Evolutionary conservation across 2,888 invertebrate species (phyloP).

Genomic region (Dasysyrphus tricinctus): DNA sequence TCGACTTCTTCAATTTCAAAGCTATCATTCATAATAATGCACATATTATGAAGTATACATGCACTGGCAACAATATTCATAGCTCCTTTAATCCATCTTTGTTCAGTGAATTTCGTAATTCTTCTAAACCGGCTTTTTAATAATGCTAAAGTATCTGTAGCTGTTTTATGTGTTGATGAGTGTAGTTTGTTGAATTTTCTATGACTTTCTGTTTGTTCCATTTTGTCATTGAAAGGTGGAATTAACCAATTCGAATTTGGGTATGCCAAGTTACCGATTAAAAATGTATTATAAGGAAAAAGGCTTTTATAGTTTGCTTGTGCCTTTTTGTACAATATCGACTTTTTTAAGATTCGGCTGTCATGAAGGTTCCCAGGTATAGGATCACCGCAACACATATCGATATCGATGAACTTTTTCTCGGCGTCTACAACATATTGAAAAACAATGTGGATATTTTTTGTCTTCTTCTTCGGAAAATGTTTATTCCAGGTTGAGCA

Average conservation of each 20-base stretch:
- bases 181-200: not conserved
- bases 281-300: slow-evolving; percentile 2
- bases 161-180: not conserved
- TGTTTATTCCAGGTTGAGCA: not conserved
- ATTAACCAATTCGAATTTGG: not conserved
- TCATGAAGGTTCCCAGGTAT: not conserved
- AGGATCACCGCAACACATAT: not conserved
- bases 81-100: not conserved
- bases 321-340: not conserved
- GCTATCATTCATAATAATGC: not conserved
- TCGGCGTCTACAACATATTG: not conserved
- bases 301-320: not conserved
- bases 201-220: not conserved
- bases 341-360: not conserved
- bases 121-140: slow-evolving; percentile 5
- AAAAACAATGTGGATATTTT: not conserved
- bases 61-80: slow-evolving; percentile 5
- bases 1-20: not conserved
- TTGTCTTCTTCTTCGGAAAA: not conserved
- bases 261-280: not conserved
- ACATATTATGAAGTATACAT: slow-evolving; percentile 18
- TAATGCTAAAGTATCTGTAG: not conserved
- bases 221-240: not conserved
- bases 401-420: slow-evolving; percentile 6
- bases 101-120: slow-evolving; percentile 3